These are phyloP conservation scores for Cynopterus brachyotis DNA, from an alignment of 2,113 vertebrate species.

Conservation along the genomic window DNA sequence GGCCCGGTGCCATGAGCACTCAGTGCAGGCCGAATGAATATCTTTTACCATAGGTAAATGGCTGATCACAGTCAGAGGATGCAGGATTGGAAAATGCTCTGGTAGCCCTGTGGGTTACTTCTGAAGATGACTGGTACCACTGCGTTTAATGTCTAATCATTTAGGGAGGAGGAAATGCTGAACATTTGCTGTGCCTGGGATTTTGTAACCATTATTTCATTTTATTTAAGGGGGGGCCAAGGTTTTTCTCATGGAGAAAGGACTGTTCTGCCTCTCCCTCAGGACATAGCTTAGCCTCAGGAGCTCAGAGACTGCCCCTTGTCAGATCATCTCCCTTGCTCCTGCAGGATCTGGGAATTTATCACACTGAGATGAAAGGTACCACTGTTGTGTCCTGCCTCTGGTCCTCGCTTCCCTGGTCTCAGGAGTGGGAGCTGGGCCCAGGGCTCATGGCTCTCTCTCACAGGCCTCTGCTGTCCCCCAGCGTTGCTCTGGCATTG, in stretches of 20 bases:
- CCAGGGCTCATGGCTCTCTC: neutral
- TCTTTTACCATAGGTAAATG: neutral
- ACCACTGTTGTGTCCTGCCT: neutral
- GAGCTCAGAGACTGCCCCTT: neutral
- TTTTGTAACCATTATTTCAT: neutral
- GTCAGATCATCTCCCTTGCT: rapidly evolving
- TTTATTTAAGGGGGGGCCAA: neutral
- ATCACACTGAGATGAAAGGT: neutral
- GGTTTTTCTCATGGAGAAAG: neutral
- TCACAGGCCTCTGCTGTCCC: neutral
- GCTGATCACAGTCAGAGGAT: neutral
- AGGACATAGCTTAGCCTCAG: neutral
- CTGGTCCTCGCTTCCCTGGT: neutral
- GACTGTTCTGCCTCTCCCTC: neutral
- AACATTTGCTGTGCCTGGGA: neutral
- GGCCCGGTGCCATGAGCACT: neutral
- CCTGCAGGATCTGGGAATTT: neutral
- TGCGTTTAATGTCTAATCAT: neutral
- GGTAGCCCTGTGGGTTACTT: neutral
- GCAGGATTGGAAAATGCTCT: neutral
- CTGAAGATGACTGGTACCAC: neutral
- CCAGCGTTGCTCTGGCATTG: neutral
- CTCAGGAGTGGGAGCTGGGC: neutral
- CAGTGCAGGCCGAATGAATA: neutral
- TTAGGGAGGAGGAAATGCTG: neutral